phyloP scores from a whole-genome alignment of 2,113 vertebrate species.

The Gymnobelideus leadbeateri region DNA sequence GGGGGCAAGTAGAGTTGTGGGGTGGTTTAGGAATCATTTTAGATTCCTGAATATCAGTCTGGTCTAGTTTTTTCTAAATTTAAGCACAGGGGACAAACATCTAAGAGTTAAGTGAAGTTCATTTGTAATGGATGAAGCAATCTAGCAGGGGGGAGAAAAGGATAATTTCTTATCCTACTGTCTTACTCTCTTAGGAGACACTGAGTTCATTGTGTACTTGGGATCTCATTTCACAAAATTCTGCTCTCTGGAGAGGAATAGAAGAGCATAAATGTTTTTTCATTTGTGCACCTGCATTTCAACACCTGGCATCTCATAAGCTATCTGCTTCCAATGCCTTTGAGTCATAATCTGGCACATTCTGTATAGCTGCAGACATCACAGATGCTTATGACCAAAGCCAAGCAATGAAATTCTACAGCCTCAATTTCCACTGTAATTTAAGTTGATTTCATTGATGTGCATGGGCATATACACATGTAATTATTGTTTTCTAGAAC shows the following conservation, averaged over 20 bases:
- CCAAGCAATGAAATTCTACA: background rate
- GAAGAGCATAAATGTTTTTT: constrained; percentile 67
- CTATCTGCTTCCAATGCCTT: background rate
- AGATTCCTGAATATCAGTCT: background rate
- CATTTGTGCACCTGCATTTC: constrained; percentile 8
- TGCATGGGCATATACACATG: background rate
- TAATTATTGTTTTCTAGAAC: background rate
- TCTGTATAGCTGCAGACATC: background rate
- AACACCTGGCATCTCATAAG: constrained; percentile 11
- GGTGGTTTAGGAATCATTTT: background rate
- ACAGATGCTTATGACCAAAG: background rate
- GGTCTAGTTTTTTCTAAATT: background rate
- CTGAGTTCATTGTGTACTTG: background rate
- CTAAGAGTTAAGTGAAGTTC: background rate
- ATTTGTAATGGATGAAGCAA: background rate
- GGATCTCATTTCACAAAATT: background rate
- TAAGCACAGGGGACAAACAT: background rate
- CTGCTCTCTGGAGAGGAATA: constrained; percentile 61
- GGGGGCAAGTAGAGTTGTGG: background rate
- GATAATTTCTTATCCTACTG: background rate
- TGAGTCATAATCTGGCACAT: background rate
- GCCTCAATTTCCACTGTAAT: background rate
- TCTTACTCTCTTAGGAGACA: background rate
- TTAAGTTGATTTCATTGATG: background rate
- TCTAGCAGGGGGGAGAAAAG: background rate